phyloP scores from a whole-genome alignment of 2,113 vertebrate genomes.

The Symphodus melops region DNA sequence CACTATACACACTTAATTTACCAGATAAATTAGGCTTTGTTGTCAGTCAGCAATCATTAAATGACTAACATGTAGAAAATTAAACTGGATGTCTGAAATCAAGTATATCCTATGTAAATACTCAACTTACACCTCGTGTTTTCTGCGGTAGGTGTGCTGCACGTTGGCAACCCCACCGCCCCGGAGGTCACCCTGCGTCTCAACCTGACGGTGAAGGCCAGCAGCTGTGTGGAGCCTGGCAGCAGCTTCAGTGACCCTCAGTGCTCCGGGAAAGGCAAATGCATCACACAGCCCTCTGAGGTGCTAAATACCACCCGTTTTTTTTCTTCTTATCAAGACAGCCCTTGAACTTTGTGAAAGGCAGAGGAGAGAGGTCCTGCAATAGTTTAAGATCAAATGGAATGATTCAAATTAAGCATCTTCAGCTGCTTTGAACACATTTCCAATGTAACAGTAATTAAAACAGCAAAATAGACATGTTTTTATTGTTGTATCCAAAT shows the following conservation, averaged over 20 bases:
- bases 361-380: neutral
- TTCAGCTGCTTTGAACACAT: too few relatives aligned
- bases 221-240: constrained; percentile 86
- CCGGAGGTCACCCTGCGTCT: constrained; percentile 91
- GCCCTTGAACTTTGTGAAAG: neutral
- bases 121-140: too few relatives aligned
- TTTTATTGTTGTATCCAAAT: neutral
- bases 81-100: too few relatives aligned
- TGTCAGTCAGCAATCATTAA: too few relatives aligned
- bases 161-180: constrained; percentile 75
- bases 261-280: constrained; percentile 92
- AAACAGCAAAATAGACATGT: neutral
- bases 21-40: too few relatives aligned
- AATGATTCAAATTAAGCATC: too few relatives aligned
- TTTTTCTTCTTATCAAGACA: neutral
- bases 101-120: too few relatives aligned
- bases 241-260: constrained; percentile 82
- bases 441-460: neutral
- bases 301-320: constrained; percentile 75
- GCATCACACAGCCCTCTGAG: constrained; percentile 89
- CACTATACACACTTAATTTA: too few relatives aligned
- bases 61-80: too few relatives aligned
- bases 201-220: constrained; percentile 91
- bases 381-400: too few relatives aligned
- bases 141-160: constrained; percentile 75